phyloP scores from a whole-genome alignment of 2,888 invertebrate species.

The Torymus tubicola region DNA sequence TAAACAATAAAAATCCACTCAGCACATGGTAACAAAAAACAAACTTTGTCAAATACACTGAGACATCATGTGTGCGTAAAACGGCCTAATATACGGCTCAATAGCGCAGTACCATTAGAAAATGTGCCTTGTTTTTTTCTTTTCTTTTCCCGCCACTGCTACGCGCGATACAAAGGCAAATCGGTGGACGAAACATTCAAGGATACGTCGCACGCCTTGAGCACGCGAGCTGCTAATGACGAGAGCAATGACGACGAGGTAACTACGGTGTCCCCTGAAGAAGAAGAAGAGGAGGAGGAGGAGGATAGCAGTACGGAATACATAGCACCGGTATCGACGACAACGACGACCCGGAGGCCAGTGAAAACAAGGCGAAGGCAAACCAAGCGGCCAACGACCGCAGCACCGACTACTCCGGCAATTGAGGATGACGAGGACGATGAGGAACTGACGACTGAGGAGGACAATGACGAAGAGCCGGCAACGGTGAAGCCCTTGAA shows the following conservation, averaged over 20 bases:
- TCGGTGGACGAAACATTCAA: conserved; percentile 53
- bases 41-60: too few relatives aligned
- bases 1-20: too few relatives aligned
- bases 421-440: conserved; percentile 6
- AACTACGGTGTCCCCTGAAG: neutral
- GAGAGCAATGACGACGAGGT: conserved; percentile 29
- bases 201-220: conserved; percentile 30
- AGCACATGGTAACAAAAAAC: too few relatives aligned
- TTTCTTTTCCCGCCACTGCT: conserved; percentile 12
- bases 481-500: conserved; percentile 19
- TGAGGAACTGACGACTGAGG: neutral
- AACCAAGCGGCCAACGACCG: neutral
- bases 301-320: neutral
- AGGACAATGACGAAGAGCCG: conserved; percentile 18
- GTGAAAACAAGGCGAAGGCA: neutral
- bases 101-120: conserved; percentile 33
- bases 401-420: conserved; percentile 6
- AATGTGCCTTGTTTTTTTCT: conserved; percentile 41
- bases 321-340: neutral
- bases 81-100: conserved; percentile 15
- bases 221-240: conserved; percentile 18
- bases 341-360: neutral
- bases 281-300: conserved; percentile 3
- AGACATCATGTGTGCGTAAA: neutral
- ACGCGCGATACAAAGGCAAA: conserved; percentile 54